phyloP scores from a whole-genome alignment of 2,888 invertebrate genomes.

The Scaptomyza parva region DNA sequence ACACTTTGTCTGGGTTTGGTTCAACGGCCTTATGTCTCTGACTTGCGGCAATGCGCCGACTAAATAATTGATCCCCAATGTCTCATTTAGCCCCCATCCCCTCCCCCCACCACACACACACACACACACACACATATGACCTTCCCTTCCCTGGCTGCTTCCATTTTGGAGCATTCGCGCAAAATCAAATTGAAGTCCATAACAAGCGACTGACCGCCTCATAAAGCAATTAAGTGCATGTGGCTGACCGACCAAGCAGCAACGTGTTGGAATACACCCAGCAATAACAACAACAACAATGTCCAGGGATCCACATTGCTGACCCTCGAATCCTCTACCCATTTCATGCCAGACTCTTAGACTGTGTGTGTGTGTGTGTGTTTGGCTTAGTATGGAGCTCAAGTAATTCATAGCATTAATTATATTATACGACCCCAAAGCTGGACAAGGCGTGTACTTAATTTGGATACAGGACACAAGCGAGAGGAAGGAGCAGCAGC shows the following conservation, averaged over 20 bases:
- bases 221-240: conserved; percentile 85
- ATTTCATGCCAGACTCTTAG: conserved; percentile 8
- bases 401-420: conserved; percentile 80
- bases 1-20: conserved; percentile 31
- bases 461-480: not conserved
- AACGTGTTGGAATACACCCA: conserved; percentile 73
- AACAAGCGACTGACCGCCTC: conserved; percentile 82
- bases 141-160: conserved; percentile 35
- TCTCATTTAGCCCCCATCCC: conserved; percentile 57
- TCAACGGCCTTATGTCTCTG: conserved; percentile 67
- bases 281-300: conserved; percentile 40
- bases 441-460: conserved; percentile 9
- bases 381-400: conserved; percentile 59
- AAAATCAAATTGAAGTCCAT: conserved; percentile 82
- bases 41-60: conserved; percentile 60
- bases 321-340: conserved; percentile 38
- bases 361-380: conserved; percentile 44
- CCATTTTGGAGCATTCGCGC: conserved; percentile 32
- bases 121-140: conserved; percentile 7
- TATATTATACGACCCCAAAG: conserved; percentile 68
- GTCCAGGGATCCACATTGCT: conserved; percentile 19
- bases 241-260: conserved; percentile 82
- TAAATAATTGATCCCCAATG: conserved; percentile 80
- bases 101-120: conserved; percentile 10
- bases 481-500: not conserved